Base-by-base conservation (phyloP, 2,888 invertebrate genomes). In the Leptopilina myrica region DNA sequence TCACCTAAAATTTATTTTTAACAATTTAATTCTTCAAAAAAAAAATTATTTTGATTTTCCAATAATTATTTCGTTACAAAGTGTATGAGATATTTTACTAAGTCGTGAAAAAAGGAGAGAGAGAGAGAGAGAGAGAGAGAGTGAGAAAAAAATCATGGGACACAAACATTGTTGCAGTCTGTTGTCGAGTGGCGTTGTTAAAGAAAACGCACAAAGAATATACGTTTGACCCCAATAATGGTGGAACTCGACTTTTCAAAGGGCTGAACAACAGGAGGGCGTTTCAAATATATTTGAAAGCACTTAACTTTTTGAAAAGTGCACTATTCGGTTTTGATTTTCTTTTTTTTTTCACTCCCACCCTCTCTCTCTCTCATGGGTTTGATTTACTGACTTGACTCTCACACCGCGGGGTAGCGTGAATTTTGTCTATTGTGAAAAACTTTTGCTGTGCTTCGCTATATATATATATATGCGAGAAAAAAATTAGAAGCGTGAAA, bases 221-320 rank as follows among this genome's bases (percentile, higher is more conserved):
- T 65, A 65, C 65, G 15, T 43, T 40, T 66, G 43, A 49, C n/a
- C 66, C 40, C 65, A 43, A 66, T 66, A 40, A 66, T 66, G 66
- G 66, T 43, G 43, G 15, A 66, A 66, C 40, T 66, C 43, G n/a
- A 43, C 40, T 43, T 49, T 66, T 15, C 14, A 66, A 66, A 66
- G 66, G 66, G 66, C 73, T 76, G 79, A 81, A 76, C 80, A 78
- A 81, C 81, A 83, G 81, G 82, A 78, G 81, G 81, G 81, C 82
- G 80, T 81, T 83, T 81, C 79, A 14, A 76, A 79, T 81, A 83
- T 81, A 83, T 83, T 81, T 79, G 80, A 83, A 83, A 80, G 81
- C 80, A 77, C 81, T 83, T 81, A 83, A 80, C 79, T 81, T 43
- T 33, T 43, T 80, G 40, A 77, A 79, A 78, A 79, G 80, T 79